A percentile compares a stretch with the other conserved stretches of the same genome.
These are phyloP conservation scores for Mongoloraphidia duomilia DNA, from an alignment of 2,888 invertebrate species.

Conservation along the genomic window DNA sequence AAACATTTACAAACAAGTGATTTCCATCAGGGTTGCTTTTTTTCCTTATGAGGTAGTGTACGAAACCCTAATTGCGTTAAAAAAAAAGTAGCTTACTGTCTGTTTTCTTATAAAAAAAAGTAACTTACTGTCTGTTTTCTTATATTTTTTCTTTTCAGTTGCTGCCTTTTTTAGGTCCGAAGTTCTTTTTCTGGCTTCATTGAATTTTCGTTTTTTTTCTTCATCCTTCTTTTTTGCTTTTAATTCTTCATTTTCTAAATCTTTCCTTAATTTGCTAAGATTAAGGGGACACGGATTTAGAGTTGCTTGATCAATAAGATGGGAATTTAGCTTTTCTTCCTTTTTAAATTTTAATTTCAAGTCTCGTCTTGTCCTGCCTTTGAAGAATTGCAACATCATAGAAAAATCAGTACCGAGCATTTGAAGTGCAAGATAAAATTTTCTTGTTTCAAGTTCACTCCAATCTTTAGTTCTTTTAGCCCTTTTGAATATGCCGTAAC, in stretches of 20 bases:
- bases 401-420: slow-evolving; percentile 88
- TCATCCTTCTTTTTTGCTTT: slow-evolving; percentile 20
- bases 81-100: too few relatives aligned
- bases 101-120: too few relatives aligned
- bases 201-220: slow-evolving; percentile 11
- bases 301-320: slow-evolving; percentile 60
- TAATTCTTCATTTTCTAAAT: slow-evolving; percentile 35
- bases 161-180: too few relatives aligned
- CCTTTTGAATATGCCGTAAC: slow-evolving; percentile 49
- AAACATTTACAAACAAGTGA: too few relatives aligned
- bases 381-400: slow-evolving; percentile 69
- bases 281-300: slow-evolving; percentile 55
- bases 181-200: too few relatives aligned
- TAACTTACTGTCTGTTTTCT: too few relatives aligned
- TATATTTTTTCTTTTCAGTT: too few relatives aligned
- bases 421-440: slow-evolving; percentile 81
- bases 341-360: slow-evolving; percentile 87
- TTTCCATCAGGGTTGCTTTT: too few relatives aligned
- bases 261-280: slow-evolving; percentile 41
- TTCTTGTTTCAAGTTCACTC: slow-evolving; percentile 65
- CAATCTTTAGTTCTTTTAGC: slow-evolving; percentile 57
- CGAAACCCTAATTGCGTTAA: too few relatives aligned
- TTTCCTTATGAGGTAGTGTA: too few relatives aligned
- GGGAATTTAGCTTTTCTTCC: slow-evolving; percentile 67
- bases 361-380: slow-evolving; percentile 62